Evolutionary conservation across 2,113 vertebrate genomes (phyloP), one percentile per base, ranked within the genome.

Genomic region (Carettochelys insculpta): DNA sequence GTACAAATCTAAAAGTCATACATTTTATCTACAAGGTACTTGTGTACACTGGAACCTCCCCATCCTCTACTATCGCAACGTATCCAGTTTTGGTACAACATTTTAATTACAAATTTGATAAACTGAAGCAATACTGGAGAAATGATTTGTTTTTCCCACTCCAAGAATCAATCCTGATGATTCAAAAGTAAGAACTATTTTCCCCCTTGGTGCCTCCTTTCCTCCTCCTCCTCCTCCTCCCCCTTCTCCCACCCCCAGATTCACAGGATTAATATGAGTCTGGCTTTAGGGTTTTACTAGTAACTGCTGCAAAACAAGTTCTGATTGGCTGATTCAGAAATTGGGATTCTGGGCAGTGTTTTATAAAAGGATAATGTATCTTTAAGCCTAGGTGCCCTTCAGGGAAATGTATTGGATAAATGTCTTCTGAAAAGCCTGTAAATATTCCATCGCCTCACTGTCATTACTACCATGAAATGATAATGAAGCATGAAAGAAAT

Each of bases 401-500:
- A 98, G 98, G 97, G 96, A 97, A 97, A 98, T 97, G 97, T 98
- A 98, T 97, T 98, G 97, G 98, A 98, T 99, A 98, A 99, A 99
- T 98, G 98, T 98, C 98, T 98, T 98, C 97, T 98, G 97, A 97
- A 98, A 98, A 98, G 97, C 97, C 97, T 97, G 98, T 98, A 98
- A 99, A 99, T 99, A 98, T 99, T 98, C 98, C 97, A 98, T 98
- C 96, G 97, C 97, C 97, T 98, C 97, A 97, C 98, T 98, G 98
- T 99, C 98, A 98, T 98, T 98, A 98, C 97, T 97, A 98, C 98
- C 98, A 98, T 98, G 98, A 98, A 98, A 98, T 98, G 98, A 98
- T 98, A 99, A 98, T 98, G 98, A 99, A 98, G 97, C 98, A 98
- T 98, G 98, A 99, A 98, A 98, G 98, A 98, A 98, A 98, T 98